Percentiles rank a stretch among this genome's conserved stretches.
These are phyloP conservation scores for Aphrophora alni DNA, from an alignment of 2,888 invertebrate genomes.

Conservation along the genomic window DNA sequence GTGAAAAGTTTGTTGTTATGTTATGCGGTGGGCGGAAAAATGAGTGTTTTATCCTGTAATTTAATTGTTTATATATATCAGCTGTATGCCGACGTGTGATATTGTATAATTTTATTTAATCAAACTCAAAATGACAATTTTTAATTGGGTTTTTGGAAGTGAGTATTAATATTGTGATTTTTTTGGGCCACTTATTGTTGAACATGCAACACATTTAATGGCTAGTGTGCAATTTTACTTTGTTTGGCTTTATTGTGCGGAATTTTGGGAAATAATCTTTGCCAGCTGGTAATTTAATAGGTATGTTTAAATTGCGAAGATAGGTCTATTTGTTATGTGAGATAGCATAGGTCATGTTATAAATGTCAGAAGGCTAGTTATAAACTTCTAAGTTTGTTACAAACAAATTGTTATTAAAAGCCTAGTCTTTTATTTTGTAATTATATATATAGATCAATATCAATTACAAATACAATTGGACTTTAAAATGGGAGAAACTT, in stretches of 20 bases:
- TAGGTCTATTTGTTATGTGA: too few species aligned
- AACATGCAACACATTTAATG: not conserved
- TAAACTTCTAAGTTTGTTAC: too few species aligned
- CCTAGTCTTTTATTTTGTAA: too few species aligned
- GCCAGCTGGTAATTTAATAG: not conserved
- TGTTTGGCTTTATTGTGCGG: not conserved
- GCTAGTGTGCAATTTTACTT: not conserved
- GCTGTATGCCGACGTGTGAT: too few species aligned
- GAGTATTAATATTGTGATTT: not conserved
- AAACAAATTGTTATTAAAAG: too few species aligned
- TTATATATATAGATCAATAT: too few species aligned
- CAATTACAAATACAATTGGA: too few species aligned
- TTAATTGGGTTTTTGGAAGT: not conserved
- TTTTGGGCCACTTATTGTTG: not conserved
- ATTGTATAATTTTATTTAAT: too few species aligned
- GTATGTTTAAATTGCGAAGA: not conserved
- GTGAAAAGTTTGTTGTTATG: not conserved
- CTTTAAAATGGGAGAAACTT: too few species aligned
- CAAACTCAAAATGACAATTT: not conserved
- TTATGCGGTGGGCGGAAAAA: not conserved
- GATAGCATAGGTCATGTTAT: too few species aligned
- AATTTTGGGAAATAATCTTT: not conserved
- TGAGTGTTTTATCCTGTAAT: not conserved
- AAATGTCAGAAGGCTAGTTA: too few species aligned
- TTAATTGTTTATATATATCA: not conserved